Evolutionary conservation across 37 sponge, comb jelly and placozoan species (phyloP).

Genomic region (Aphrocallistes beatrix): DNA sequence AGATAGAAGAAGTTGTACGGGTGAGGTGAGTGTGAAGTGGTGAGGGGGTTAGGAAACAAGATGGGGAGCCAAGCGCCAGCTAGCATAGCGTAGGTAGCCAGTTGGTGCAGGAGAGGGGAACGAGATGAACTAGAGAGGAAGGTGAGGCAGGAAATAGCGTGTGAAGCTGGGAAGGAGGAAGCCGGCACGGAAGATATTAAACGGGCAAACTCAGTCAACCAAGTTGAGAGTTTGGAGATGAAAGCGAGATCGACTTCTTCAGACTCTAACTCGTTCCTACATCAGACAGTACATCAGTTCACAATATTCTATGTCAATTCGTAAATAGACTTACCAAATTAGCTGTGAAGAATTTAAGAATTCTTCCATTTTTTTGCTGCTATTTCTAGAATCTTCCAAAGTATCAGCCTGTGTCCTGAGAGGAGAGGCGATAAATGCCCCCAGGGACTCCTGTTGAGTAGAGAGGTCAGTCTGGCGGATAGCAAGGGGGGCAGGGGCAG

Average conservation of each 20-base stretch:
- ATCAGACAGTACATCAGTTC: no score
- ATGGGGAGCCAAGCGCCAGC: background rate
- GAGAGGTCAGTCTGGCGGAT: no score
- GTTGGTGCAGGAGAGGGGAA: background rate
- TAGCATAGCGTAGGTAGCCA: background rate
- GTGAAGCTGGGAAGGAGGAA: background rate
- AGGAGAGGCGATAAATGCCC: no score
- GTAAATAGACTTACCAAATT: background rate
- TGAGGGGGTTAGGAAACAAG: background rate
- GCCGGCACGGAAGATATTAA: background rate
- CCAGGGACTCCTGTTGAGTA: no score
- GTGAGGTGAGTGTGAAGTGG: background rate
- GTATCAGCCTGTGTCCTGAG: no score
- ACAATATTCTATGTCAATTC: no score
- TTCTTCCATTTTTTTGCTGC: background rate
- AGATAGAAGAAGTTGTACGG: background rate
- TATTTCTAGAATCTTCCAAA: background rate
- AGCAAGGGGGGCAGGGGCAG: no score
- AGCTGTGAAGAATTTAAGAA: background rate
- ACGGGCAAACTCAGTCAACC: background rate
- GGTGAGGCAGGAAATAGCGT: background rate
- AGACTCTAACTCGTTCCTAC: background rate
- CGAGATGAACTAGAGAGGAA: background rate
- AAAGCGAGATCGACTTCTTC: background rate
- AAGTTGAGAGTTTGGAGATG: background rate